Evolutionary conservation across 30 jellyfish, hydroid and myxozoan genomes (phyloP).

Genomic region (Aurelia sp.): DNA sequence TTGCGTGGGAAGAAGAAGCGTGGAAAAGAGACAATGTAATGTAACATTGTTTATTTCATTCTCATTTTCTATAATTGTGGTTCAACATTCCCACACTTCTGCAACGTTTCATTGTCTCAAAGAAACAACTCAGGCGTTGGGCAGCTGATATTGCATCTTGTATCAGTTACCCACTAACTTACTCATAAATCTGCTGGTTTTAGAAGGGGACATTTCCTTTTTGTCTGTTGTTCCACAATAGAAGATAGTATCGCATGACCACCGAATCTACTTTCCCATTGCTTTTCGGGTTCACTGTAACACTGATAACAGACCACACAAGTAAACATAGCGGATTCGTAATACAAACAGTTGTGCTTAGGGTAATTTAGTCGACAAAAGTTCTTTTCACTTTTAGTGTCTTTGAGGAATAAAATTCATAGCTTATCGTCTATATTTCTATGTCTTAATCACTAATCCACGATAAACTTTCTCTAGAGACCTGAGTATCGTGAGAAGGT

Average conservation of each 20-base stretch:
- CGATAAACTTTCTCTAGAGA: slow-evolving; percentile 14
- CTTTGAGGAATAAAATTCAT: slow-evolving; percentile 22
- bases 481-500: slow-evolving; percentile 43
- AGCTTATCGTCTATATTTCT: slow-evolving; percentile 21
- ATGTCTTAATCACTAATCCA: slow-evolving; percentile 13
- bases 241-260: neutral
- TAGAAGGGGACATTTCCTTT: neutral
- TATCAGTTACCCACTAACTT: neutral
- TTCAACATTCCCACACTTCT: slow-evolving; percentile 5
- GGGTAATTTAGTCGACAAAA: slow-evolving; percentile 17
- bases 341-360: slow-evolving; percentile 2
- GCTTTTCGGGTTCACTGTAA: slow-evolving; percentile 4
- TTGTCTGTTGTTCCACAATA: neutral
- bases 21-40: neutral
- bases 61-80: neutral
- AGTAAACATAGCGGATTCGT: slow-evolving; percentile 11
- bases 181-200: neutral
- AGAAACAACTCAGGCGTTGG: neutral
- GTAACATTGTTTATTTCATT: neutral
- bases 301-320: slow-evolving; percentile 30
- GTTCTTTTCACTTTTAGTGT: slow-evolving; percentile 1
- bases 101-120: neutral
- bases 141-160: neutral
- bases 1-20: neutral
- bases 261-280: neutral